These are phyloP conservation scores for Ommatoiulus sabulosus DNA, from an alignment of 2,888 invertebrate genomes.

Conservation along the genomic window DNA sequence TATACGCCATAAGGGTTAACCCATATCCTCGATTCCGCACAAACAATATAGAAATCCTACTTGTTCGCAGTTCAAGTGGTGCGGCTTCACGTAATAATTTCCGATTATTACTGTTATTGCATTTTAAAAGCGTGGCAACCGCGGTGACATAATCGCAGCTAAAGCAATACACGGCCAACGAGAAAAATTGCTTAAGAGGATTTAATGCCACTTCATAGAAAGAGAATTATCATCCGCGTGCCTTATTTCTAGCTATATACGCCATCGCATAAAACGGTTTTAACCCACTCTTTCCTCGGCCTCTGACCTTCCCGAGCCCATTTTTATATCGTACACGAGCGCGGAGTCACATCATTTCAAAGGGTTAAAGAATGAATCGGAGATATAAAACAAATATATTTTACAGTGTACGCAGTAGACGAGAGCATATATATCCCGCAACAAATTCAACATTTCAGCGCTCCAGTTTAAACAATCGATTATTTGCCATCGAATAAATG, in stretches of 20 bases:
- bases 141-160: not conserved
- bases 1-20: too few relatives aligned
- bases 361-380: not conserved
- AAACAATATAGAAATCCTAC: not conserved
- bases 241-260: not conserved
- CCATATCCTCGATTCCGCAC: not conserved
- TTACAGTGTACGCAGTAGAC: too few relatives aligned
- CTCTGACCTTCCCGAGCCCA: not conserved
- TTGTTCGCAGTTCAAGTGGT: not conserved
- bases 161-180: not conserved
- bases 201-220: not conserved
- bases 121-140: slow-evolving; percentile 25
- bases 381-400: not conserved
- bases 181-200: not conserved
- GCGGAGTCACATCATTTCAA: not conserved
- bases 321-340: not conserved
- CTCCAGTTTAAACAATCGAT: not conserved
- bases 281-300: not conserved
- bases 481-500: not conserved
- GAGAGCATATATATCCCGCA: too few relatives aligned
- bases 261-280: slow-evolving; percentile 1
- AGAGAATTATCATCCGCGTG: not conserved
- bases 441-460: too few relatives aligned
- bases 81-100: not conserved
- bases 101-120: not conserved